phyloP scores from a whole-genome alignment of 2,888 invertebrate species.

The Ommatoiulus sabulosus region DNA sequence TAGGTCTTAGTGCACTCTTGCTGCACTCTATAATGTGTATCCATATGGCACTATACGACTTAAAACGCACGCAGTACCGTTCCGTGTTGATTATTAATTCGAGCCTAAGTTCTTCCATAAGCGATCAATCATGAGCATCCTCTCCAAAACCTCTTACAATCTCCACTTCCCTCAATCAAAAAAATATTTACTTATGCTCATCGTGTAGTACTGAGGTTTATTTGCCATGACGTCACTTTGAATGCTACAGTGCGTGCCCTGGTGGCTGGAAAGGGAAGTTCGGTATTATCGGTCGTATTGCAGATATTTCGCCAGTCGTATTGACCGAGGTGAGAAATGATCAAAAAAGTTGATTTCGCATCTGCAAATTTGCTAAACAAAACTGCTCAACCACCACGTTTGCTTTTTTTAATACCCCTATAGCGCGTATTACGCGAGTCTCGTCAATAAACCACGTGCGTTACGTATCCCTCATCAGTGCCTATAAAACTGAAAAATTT shows the following conservation, averaged over 20 bases:
- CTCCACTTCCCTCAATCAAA: conserved; percentile 6
- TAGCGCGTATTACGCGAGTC: too few relatives aligned
- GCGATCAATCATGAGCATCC: conserved; percentile 35
- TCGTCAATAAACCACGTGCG: too few relatives aligned
- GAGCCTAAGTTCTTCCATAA: conserved; percentile 17
- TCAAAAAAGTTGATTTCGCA: neutral
- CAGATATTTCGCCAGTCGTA: neutral
- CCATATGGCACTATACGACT: neutral
- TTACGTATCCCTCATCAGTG: neutral
- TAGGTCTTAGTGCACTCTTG: conserved; percentile 8
- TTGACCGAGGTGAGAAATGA: neutral
- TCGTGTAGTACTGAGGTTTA: neutral
- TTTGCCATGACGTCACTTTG: neutral
- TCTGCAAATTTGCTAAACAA: neutral
- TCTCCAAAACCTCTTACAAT: neutral
- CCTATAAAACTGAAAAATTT: neutral
- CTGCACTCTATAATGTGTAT: neutral
- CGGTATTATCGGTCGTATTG: neutral
- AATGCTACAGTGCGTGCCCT: neutral
- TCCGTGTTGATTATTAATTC: neutral
- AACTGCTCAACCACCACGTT: neutral
- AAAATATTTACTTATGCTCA: conserved; percentile 8
- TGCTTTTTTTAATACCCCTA: too few relatives aligned
- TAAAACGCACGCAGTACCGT: neutral
- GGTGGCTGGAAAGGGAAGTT: neutral